Evolutionary conservation across 2,797 vertebrate species (phyloP).

Genomic region (Anguilla pacifica): DNA sequence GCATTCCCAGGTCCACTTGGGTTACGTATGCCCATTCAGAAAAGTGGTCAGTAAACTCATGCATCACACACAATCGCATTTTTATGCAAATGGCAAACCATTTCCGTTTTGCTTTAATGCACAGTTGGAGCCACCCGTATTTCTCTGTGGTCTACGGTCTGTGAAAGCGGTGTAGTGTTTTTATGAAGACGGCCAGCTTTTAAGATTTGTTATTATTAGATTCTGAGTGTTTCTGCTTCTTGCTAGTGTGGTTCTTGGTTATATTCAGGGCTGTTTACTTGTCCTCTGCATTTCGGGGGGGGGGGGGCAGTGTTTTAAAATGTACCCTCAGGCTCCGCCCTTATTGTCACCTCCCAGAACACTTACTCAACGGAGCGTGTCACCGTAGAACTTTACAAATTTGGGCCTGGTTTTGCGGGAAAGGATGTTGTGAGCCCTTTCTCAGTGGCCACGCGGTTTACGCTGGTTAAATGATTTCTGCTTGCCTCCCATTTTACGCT

Average conservation of each 20-base stretch:
- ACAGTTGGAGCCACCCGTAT: not conserved
- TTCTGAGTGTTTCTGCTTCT: not conserved
- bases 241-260: not conserved
- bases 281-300: not conserved
- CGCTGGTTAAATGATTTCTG: not conserved
- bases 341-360: not conserved
- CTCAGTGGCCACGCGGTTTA: not conserved
- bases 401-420: not conserved
- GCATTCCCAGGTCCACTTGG: not conserved
- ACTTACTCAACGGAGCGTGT: not conserved
- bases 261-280: not conserved
- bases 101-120: not conserved
- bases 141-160: conserved; percentile 9
- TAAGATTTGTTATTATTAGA: not conserved
- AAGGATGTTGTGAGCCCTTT: not conserved
- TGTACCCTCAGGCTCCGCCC: not conserved
- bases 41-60: not conserved
- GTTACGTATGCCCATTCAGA: not conserved
- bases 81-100: not conserved
- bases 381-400: not conserved
- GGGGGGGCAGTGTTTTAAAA: not conserved
- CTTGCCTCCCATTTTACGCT: not conserved
- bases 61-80: not conserved
- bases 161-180: not conserved
- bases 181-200: not conserved